Evolutionary conservation across 2,113 vertebrate species (phyloP).

Genomic region (Gnathonemus echidnorhynchus): DNA sequence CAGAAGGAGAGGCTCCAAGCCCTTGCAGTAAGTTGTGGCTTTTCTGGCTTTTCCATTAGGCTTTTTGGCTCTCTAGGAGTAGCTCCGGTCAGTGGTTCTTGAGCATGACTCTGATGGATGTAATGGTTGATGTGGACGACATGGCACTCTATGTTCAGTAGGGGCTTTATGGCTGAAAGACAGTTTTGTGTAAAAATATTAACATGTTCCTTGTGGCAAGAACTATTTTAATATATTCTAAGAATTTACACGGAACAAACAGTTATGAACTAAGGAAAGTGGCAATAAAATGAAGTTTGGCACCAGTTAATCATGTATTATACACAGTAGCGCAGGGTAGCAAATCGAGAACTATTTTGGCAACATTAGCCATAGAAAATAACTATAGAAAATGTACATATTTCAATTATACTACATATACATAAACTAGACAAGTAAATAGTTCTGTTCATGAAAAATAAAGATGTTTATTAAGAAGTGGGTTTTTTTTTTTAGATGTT

Average conservation of each 20-base stretch:
- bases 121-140: neutral
- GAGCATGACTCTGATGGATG: slow-evolving; percentile 6
- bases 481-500: neutral
- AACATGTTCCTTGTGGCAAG: neutral
- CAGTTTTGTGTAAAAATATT: neutral
- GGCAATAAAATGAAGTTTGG: neutral
- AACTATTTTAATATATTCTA: neutral
- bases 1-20: slow-evolving; percentile 97
- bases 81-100: slow-evolving; percentile 11
- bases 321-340: slow-evolving; percentile 35
- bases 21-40: slow-evolving; percentile 86
- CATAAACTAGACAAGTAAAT: neutral
- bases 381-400: neutral
- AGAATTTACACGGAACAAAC: neutral
- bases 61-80: slow-evolving; percentile 20
- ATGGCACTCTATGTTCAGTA: neutral
- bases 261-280: neutral
- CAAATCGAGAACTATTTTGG: slow-evolving; percentile 62
- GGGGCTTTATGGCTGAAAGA: neutral
- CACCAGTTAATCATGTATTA: neutral
- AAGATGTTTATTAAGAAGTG: neutral
- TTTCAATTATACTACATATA: neutral
- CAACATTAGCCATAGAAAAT: slow-evolving; percentile 33
- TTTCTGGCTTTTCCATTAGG: slow-evolving; percentile 48
- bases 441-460: neutral